Evolutionary conservation across 2,113 vertebrate species (phyloP).

Genomic region (Nerophis ophidion): DNA sequence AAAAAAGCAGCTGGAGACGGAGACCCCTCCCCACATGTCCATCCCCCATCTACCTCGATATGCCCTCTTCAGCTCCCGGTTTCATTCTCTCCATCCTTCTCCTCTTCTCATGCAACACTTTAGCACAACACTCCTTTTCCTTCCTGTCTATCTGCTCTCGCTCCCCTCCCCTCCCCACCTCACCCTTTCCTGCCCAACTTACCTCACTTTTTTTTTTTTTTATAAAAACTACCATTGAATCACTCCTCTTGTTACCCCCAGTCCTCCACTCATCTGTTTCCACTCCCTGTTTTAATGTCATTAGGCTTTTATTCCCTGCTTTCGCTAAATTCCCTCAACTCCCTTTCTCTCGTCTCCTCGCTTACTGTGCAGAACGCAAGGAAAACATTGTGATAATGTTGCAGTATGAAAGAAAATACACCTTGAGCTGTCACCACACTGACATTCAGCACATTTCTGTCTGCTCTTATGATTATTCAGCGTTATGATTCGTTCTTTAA

Average conservation of each 20-base stretch:
- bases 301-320: conserved; percentile 8
- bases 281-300: not conserved
- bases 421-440: not conserved
- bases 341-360: not conserved
- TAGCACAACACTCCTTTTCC: conserved; percentile 55
- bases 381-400: not conserved
- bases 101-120: conserved; percentile 17
- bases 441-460: conserved; percentile 1
- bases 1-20: conserved; percentile 32
- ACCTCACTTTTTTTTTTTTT: conserved; percentile 29
- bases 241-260: conserved; percentile 19
- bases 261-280: conserved; percentile 5
- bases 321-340: not conserved
- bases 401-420: not conserved
- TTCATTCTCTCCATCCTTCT: conserved; percentile 26
- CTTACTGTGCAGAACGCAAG: not conserved
- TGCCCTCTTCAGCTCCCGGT: not conserved
- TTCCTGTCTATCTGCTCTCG: conserved; percentile 54
- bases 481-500: not conserved
- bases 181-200: conserved; percentile 51
- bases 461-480: not conserved
- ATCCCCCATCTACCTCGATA: conserved; percentile 21
- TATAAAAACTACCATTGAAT: conserved; percentile 1
- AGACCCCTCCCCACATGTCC: conserved; percentile 6
- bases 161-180: conserved; percentile 42